Evolutionary conservation across 2,888 invertebrate species (phyloP).

Genomic region (Reticulitermes lucifugus): DNA sequence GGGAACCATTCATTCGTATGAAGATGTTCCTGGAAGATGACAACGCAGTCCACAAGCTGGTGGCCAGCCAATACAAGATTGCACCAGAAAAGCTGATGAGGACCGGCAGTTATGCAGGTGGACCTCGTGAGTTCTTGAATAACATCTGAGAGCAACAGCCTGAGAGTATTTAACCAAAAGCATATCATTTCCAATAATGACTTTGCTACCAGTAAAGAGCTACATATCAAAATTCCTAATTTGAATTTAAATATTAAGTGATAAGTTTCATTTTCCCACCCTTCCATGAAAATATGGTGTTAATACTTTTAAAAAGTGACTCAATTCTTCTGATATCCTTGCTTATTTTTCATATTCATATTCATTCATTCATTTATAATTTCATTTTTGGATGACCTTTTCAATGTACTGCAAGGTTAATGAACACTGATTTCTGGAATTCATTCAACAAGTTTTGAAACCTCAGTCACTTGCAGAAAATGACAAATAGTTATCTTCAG

Average conservation of each 20-base stretch:
- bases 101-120: conserved; percentile 92
- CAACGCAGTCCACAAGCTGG: conserved; percentile 93
- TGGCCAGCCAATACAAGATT: conserved; percentile 97
- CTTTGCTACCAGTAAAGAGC: too few species aligned
- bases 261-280: too few species aligned
- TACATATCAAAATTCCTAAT: too few species aligned
- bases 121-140: conserved; percentile 74
- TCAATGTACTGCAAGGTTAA: not conserved
- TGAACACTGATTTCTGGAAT: not conserved
- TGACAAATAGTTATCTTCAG: too few species aligned
- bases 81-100: conserved; percentile 98
- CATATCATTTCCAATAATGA: not conserved
- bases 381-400: not conserved
- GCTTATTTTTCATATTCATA: too few species aligned
- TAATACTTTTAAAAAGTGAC: too few species aligned
- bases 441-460: too few species aligned
- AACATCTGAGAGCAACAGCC: conserved; percentile 15
- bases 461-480: too few species aligned
- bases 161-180: not conserved
- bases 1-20: conserved; percentile 98
- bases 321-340: too few species aligned
- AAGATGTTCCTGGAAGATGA: conserved; percentile 97
- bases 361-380: too few species aligned
- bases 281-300: too few species aligned
- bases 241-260: too few species aligned